A percentile compares a stretch with the other conserved stretches of the same genome.
Evolutionary conservation across 2,888 invertebrate genomes (phyloP).

Genomic region (Hybos culiciformis): DNA sequence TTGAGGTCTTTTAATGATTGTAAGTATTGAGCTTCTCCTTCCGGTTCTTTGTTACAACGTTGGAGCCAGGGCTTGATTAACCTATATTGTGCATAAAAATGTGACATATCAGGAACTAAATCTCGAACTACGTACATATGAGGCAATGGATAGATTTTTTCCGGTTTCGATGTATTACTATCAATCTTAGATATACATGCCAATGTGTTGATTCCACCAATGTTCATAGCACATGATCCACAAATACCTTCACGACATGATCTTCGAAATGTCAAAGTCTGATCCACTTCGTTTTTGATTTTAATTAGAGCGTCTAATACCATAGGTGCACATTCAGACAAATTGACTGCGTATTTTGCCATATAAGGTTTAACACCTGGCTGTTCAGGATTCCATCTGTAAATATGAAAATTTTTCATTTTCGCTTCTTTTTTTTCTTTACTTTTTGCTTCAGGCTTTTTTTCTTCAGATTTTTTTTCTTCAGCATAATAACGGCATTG

Average conservation of each 20-base stretch:
- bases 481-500: too few species aligned
- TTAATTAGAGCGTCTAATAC: conserved; percentile 87
- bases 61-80: conserved; percentile 94
- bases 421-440: conserved; percentile 10
- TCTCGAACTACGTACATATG: conserved; percentile 98
- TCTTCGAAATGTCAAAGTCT: conserved; percentile 84
- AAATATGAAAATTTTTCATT: conserved; percentile 68
- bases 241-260: conserved; percentile 97
- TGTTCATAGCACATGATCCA: conserved; percentile 98
- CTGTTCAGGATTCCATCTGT: conserved; percentile 78
- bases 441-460: conserved; percentile 3
- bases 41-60: conserved; percentile 43
- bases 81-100: conserved; percentile 90
- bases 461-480: too few species aligned
- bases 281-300: conserved; percentile 90
- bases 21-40: conserved; percentile 62
- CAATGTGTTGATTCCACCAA: conserved; percentile 83
- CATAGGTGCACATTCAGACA: conserved; percentile 87
- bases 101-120: conserved; percentile 79
- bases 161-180: conserved; percentile 48
- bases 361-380: conserved; percentile 64
- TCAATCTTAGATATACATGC: conserved; percentile 80
- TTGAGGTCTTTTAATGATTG: conserved; percentile 81
- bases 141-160: conserved; percentile 87
- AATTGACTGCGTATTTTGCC: conserved; percentile 48